Evolutionary conservation across 2,888 invertebrate genomes (phyloP).

Genomic region (Cyrtodaria siliqua): DNA sequence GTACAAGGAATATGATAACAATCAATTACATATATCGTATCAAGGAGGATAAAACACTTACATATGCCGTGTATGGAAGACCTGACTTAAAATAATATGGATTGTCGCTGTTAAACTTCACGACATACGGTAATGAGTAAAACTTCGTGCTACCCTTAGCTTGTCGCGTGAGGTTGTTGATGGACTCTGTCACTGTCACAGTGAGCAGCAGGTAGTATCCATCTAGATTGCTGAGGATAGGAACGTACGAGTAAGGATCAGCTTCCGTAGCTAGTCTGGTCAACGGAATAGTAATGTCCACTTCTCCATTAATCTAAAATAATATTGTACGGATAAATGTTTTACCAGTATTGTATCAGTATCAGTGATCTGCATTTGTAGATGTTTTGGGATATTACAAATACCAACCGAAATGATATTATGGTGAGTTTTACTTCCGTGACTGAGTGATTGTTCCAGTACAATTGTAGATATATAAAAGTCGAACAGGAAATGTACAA

Average conservation of each 20-base stretch:
- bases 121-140: slow-evolving; percentile 91
- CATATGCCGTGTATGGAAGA: slow-evolving; percentile 93
- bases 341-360: too few species aligned
- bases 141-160: slow-evolving; percentile 86
- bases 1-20: too few species aligned
- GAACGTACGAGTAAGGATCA: slow-evolving; percentile 31
- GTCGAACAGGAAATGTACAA: too few species aligned
- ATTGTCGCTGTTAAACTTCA: slow-evolving; percentile 91
- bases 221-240: slow-evolving; percentile 17
- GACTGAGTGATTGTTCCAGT: too few species aligned
- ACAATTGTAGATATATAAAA: too few species aligned
- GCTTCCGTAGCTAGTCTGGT: slow-evolving; percentile 25
- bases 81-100: slow-evolving; percentile 95
- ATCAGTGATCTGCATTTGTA: too few species aligned
- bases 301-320: slow-evolving; percentile 42
- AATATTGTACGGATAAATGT: too few species aligned
- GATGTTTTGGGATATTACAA: too few species aligned
- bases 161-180: slow-evolving; percentile 86
- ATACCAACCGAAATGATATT: too few species aligned
- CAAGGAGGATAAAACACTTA: too few species aligned
- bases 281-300: slow-evolving; percentile 37
- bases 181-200: slow-evolving; percentile 94
- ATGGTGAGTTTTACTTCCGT: too few species aligned
- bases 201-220: slow-evolving; percentile 30
- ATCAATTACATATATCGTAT: too few species aligned